These are phyloP conservation scores for Petrocephalus microphthalmus DNA, from an alignment of 2,113 vertebrate species.

Conservation along the genomic window DNA sequence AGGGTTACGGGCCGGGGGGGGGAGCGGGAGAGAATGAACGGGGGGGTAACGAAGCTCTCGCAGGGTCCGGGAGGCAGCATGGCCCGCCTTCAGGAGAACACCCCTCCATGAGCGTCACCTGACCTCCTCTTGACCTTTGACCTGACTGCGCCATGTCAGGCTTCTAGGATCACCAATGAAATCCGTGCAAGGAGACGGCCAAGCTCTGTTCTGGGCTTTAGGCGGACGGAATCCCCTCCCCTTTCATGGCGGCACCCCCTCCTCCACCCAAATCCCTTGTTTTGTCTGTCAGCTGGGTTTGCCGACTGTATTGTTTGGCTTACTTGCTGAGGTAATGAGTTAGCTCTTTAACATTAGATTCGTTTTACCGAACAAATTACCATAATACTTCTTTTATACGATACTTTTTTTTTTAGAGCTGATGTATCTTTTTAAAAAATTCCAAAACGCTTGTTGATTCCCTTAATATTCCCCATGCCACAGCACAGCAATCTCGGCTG, in stretches of 20 bases:
- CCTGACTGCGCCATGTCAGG: not conserved
- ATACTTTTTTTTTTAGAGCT: not conserved
- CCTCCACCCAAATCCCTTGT: not conserved
- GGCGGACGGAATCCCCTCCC: not conserved
- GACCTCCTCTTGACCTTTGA: not conserved
- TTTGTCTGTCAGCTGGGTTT: not conserved
- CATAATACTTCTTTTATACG: not conserved
- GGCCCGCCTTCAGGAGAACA: not conserved
- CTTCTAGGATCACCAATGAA: not conserved
- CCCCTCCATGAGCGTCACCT: not conserved
- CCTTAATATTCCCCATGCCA: not conserved
- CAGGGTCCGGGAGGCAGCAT: not conserved
- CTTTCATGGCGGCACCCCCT: too few species aligned
- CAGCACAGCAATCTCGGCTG: not conserved
- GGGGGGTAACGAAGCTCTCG: constrained; percentile 19
- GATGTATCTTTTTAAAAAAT: too few species aligned
- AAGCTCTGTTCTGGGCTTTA: not conserved
- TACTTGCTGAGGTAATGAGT: not conserved
- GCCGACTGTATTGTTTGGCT: not conserved
- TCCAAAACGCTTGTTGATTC: not conserved
- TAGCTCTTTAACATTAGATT: not conserved
- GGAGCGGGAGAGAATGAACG: constrained; percentile 17
- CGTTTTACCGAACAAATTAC: not conserved
- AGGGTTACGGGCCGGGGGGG: not conserved
- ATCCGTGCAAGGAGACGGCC: not conserved